These are phyloP conservation scores for Gorsachius goisagi DNA, from an alignment of 2,113 vertebrate species.

Conservation along the genomic window DNA sequence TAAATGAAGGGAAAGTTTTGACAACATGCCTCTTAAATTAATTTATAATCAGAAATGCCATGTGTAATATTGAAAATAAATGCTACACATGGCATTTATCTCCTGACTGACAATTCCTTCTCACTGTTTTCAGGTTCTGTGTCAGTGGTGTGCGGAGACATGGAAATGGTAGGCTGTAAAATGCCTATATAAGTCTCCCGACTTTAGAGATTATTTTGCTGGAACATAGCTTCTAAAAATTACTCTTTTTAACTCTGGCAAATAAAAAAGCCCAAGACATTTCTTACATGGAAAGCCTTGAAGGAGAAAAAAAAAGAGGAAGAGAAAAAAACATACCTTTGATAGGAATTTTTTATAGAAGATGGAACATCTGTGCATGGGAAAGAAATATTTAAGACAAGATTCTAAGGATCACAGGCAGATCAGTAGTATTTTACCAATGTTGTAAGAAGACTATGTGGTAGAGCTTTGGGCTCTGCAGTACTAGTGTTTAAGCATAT, in stretches of 20 bases:
- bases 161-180: not conserved
- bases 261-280: not conserved
- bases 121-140: not conserved
- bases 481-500: not conserved
- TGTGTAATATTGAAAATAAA: not conserved
- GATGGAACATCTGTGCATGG: not conserved
- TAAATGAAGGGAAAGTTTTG: slow-evolving; percentile 40
- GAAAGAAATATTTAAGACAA: not conserved
- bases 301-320: not conserved
- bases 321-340: not conserved
- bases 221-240: not conserved
- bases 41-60: slow-evolving; percentile 37
- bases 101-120: not conserved
- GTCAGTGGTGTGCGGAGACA: not conserved
- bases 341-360: not conserved
- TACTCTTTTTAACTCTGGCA: not conserved
- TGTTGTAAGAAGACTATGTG: not conserved
- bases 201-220: not conserved
- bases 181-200: not conserved
- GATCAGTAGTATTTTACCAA: not conserved
- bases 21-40: not conserved
- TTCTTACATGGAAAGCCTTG: not conserved
- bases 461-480: not conserved
- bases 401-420: not conserved
- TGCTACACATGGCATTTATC: not conserved